These are phyloP conservation scores for Calephelis nemesis DNA, from an alignment of 1,140 invertebrate species.

Conservation along the genomic window DNA sequence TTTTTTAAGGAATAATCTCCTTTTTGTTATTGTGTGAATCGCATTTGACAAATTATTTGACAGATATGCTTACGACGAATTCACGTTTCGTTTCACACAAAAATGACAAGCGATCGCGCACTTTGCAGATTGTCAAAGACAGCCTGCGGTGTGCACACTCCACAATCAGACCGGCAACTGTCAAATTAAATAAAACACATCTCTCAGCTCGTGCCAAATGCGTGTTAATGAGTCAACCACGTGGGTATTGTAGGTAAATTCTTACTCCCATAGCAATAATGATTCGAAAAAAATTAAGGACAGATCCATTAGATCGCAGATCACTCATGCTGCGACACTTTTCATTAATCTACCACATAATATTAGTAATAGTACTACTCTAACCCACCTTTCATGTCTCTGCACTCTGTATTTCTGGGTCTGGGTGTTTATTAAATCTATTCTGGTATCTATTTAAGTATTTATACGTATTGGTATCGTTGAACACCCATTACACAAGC, in stretches of 20 bases:
- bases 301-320: no score
- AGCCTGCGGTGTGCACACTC: constrained; percentile 15
- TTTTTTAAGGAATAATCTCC: not conserved
- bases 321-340: no score
- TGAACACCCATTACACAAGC: no score
- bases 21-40: constrained; percentile 7
- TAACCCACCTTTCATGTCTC: no score
- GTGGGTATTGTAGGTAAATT: constrained; percentile 34
- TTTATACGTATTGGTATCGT: no score
- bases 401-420: no score
- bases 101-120: constrained; percentile 28
- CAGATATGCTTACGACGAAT: constrained; percentile 39
- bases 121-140: constrained; percentile 30
- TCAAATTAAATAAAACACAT: constrained; percentile 36
- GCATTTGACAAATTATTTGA: constrained; percentile 29
- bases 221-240: constrained; percentile 38
- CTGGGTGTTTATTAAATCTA: no score
- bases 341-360: no score
- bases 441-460: no score
- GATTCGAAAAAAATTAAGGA: not conserved
- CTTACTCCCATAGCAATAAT: not conserved
- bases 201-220: constrained; percentile 45
- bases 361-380: no score
- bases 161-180: constrained; percentile 56
- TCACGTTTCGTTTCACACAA: constrained; percentile 61